A percentile compares a stretch with the other conserved stretches of the same genome.
These are phyloP conservation scores for Propithecus deckenii DNA, from an alignment of 2,797 vertebrate species.

Conservation along the genomic window DNA sequence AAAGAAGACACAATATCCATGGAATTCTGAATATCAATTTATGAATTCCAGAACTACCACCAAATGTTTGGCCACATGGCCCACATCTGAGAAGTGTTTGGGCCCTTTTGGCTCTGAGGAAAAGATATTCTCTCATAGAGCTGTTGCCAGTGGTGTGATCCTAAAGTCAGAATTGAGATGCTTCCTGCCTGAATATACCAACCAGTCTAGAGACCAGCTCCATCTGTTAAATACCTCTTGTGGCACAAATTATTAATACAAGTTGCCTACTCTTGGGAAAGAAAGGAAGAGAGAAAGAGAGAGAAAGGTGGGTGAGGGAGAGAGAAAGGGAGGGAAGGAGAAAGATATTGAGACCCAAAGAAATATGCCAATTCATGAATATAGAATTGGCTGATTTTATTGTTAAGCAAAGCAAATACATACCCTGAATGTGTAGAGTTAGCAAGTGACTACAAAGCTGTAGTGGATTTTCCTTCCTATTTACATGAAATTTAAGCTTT, in stretches of 20 bases:
- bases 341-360: not conserved
- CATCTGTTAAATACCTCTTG: not conserved
- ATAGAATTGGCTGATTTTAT: not conserved
- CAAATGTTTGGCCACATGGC: not conserved
- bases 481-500: not conserved
- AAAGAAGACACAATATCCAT: not conserved
- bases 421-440: not conserved
- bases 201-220: not conserved
- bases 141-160: not conserved
- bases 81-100: not conserved
- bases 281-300: not conserved
- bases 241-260: not conserved
- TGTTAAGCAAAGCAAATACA: not conserved
- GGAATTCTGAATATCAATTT: not conserved
- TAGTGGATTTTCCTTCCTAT: not conserved
- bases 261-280: not conserved
- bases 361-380: not conserved
- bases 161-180: not conserved
- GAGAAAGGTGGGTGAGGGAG: rapidly evolving
- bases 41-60: not conserved
- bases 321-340: too few species aligned
- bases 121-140: not conserved
- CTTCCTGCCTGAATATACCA: not conserved
- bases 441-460: not conserved
- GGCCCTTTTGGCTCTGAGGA: not conserved